Conservation (phyloP, 2,113 vertebrate genomes). For the Mellivora capensis region DNA sequence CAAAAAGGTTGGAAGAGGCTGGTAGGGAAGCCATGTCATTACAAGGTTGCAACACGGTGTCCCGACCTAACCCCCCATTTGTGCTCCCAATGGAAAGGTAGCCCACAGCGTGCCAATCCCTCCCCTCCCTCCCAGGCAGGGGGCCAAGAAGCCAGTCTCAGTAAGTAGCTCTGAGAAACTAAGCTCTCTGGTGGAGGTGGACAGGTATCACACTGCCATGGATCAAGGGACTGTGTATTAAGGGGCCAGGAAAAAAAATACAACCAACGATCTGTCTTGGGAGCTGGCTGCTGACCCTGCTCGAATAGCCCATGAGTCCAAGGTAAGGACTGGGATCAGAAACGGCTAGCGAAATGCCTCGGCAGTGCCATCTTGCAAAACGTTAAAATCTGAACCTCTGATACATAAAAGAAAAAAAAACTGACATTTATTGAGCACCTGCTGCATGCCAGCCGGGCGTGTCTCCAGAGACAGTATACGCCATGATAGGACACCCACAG, state of each 20-base stretch:
- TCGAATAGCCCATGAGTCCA: not conserved
- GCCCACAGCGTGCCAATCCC: not conserved
- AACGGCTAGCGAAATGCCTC: not conserved
- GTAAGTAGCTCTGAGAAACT: not conserved
- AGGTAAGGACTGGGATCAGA: not conserved
- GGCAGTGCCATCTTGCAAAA: not conserved
- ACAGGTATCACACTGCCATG: not conserved
- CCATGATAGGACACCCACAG: too few species aligned
- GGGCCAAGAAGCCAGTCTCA: not conserved
- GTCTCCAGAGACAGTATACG: rapidly evolving
- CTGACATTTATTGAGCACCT: not conserved
- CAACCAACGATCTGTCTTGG: not conserved
- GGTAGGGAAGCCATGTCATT: constrained; percentile 63
- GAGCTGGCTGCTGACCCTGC: not conserved
- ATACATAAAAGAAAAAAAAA: not conserved
- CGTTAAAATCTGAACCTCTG: not conserved
- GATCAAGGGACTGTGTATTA: not conserved
- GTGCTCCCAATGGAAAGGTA: constrained; percentile 36
- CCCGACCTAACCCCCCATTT: constrained; percentile 57
- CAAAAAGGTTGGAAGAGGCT: constrained; percentile 64
- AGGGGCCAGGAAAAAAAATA: not conserved
- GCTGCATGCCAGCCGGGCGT: too few species aligned
- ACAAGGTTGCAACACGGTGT: constrained; percentile 73
- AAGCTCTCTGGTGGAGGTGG: not conserved
- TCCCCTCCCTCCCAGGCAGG: not conserved